Conservation (phyloP, 2,797 vertebrate genomes). For the Rachycentron canadum region DNA sequence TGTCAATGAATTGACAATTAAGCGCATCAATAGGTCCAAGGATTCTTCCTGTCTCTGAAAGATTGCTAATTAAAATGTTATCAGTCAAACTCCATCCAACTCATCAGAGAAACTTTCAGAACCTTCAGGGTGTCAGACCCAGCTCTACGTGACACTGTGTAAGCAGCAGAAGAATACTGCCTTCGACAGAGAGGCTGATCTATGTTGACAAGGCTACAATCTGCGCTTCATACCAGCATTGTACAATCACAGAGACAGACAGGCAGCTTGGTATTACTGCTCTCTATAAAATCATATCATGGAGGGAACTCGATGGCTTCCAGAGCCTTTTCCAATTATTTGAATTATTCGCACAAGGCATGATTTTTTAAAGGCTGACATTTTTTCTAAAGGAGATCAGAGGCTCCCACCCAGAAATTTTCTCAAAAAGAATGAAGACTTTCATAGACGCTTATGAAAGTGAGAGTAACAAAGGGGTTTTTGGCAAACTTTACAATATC, state of each 20-base stretch:
- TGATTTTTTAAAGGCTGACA: too few relatives aligned
- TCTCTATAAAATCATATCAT: too few relatives aligned
- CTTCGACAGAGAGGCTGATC: neutral
- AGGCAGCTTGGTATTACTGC: too few relatives aligned
- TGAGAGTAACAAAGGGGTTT: neutral
- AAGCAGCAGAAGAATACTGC: neutral
- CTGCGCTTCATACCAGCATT: too few relatives aligned
- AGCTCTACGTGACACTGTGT: neutral
- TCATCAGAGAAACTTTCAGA: neutral
- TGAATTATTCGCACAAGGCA: too few relatives aligned
- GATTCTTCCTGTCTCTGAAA: constrained; percentile 3
- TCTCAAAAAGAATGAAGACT: neutral
- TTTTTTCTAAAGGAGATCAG: too few relatives aligned
- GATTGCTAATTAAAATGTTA: too few relatives aligned
- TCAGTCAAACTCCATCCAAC: too few relatives aligned
- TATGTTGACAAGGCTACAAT: neutral
- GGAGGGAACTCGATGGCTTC: too few relatives aligned
- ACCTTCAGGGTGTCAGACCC: neutral
- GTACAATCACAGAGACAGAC: too few relatives aligned
- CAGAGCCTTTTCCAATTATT: neutral
- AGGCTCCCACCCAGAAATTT: too few relatives aligned
- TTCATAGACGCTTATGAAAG: neutral
- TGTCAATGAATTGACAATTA: constrained; percentile 5
- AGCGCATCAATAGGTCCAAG: constrained; percentile 17
- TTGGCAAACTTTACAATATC: neutral